phyloP scores from a whole-genome alignment of 2,888 invertebrate genomes.

The Ernsta delagoae region DNA sequence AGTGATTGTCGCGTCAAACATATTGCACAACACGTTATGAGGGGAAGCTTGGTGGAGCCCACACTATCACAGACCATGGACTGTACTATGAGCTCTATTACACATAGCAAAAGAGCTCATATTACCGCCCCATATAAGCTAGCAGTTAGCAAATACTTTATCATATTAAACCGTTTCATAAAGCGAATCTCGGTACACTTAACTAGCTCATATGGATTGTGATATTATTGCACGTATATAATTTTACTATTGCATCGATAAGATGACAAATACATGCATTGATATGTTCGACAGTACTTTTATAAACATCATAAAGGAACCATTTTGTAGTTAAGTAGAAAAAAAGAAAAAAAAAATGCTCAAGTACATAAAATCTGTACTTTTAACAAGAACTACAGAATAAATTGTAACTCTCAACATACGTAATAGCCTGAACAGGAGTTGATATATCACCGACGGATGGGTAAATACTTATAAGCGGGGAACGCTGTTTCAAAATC shows the following conservation, averaged over 20 bases:
- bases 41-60: slow-evolving; percentile 3
- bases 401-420: slow-evolving; percentile 56
- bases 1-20: slow-evolving; percentile 50
- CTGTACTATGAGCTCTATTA: too few species aligned
- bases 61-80: background rate
- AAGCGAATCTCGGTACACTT: too few species aligned
- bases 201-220: too few species aligned
- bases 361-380: slow-evolving; percentile 54
- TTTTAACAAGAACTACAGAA: slow-evolving; percentile 54
- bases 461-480: slow-evolving; percentile 49
- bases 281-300: slow-evolving; percentile 58
- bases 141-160: too few species aligned
- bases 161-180: too few species aligned
- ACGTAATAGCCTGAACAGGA: slow-evolving; percentile 60
- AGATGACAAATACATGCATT: slow-evolving; percentile 40
- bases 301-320: slow-evolving; percentile 48
- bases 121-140: too few species aligned
- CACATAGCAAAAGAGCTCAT: too few species aligned
- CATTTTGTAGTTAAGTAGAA: slow-evolving; percentile 43
- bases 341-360: slow-evolving; percentile 48
- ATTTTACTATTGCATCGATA: slow-evolving; percentile 36
- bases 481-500: slow-evolving; percentile 42
- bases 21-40: slow-evolving; percentile 49
- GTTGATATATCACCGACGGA: slow-evolving; percentile 48
- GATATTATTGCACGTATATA: slow-evolving; percentile 35